Conservation (phyloP, 2,888 invertebrate species). For the Melieria crassipennis region DNA sequence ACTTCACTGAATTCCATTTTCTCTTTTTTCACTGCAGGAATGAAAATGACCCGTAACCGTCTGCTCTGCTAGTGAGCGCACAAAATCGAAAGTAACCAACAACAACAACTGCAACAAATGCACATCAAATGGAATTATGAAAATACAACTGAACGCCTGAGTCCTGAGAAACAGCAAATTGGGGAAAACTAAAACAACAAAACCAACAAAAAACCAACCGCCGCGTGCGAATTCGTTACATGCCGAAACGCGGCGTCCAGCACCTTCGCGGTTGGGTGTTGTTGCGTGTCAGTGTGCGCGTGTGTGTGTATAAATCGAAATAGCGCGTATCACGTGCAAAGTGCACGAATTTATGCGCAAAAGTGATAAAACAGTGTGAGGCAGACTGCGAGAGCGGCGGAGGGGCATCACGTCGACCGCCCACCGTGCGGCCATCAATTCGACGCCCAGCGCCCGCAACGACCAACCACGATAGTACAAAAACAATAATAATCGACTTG, state of each 20-base stretch:
- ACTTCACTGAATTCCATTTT: constrained; percentile 36
- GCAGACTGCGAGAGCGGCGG: neutral
- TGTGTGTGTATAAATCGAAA: neutral
- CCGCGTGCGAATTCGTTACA: no score
- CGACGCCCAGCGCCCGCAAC: constrained; percentile 21
- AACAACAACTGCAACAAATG: constrained; percentile 30
- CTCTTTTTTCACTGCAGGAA: constrained; percentile 50
- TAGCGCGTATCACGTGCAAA: constrained; percentile 12
- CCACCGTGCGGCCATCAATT: constrained; percentile 38
- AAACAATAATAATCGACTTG: constrained; percentile 36
- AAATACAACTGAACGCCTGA: constrained; percentile 46
- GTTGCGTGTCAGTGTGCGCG: no score
- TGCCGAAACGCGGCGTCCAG: no score
- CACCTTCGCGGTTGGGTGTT: no score
- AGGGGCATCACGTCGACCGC: constrained; percentile 23
- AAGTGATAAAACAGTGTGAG: constrained; percentile 23
- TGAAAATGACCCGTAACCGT: constrained; percentile 49
- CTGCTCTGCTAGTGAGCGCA: constrained; percentile 22
- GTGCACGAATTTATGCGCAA: constrained; percentile 25
- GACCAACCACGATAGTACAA: constrained; percentile 36
- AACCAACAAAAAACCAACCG: no score
- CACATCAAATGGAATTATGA: constrained; percentile 51
- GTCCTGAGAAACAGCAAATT: constrained; percentile 1
- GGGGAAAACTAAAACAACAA: constrained; percentile 6
- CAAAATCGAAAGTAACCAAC: constrained; percentile 13